Evolutionary conservation across 2,113 vertebrate genomes (phyloP).

Genomic region (Rattus norvegicus): DNA sequence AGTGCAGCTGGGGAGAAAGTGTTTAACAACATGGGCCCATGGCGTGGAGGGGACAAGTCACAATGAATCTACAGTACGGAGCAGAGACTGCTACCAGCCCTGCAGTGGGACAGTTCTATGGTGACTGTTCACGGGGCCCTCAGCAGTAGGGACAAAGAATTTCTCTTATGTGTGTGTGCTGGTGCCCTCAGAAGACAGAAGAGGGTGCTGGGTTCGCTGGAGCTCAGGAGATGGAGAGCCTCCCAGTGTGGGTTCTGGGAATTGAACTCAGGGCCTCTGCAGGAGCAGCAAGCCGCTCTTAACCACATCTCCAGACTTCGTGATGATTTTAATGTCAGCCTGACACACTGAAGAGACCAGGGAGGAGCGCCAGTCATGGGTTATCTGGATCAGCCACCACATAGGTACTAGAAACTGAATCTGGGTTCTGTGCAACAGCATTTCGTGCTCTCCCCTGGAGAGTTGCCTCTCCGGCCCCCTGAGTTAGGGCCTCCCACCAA

Average conservation of each 20-base stretch:
- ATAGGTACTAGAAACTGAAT: not conserved
- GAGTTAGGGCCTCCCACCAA: not conserved
- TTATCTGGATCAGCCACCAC: not conserved
- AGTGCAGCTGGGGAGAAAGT: not conserved
- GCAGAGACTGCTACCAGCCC: too few species aligned
- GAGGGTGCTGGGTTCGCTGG: not conserved
- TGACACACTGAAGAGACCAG: not conserved
- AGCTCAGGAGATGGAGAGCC: not conserved
- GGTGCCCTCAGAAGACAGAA: not conserved
- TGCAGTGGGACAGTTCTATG: not conserved
- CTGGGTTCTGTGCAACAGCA: not conserved
- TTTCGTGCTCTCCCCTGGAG: not conserved
- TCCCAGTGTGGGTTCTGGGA: not conserved
- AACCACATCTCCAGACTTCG: not conserved
- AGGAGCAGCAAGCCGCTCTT: not conserved
- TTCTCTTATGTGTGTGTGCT: not conserved
- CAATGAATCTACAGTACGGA: too few species aligned
- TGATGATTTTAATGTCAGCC: not conserved
- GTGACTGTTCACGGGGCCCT: accelerated
- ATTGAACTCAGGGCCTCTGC: not conserved
- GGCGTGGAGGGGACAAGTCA: too few species aligned
- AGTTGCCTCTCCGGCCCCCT: not conserved
- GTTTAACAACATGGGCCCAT: not conserved
- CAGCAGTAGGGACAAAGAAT: not conserved
- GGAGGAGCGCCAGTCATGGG: not conserved